Evolutionary conservation across 2,113 vertebrate genomes (phyloP).

Genomic region (Rhodinocichla rosea): DNA sequence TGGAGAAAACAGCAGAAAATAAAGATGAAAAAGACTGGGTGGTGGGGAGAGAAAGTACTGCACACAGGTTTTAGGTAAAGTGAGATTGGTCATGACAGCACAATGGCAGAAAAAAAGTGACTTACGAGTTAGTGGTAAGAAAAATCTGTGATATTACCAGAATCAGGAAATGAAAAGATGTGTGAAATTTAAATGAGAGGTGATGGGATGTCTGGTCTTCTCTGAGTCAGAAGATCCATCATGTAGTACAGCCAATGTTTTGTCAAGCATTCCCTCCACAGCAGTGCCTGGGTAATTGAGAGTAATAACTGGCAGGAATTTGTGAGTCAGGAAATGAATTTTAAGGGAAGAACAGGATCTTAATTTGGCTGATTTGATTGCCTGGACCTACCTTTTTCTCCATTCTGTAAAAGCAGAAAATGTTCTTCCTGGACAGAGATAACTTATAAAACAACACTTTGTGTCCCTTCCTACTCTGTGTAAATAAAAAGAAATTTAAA

Average conservation of each 20-base stretch:
- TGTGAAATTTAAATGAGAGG: neutral
- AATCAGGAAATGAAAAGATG: neutral
- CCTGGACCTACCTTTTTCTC: neutral
- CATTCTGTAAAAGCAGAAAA: neutral
- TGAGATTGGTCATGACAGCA: neutral
- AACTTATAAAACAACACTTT: neutral
- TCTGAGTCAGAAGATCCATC: neutral
- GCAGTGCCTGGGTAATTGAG: neutral
- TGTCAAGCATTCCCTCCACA: neutral
- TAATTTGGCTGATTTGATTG: neutral
- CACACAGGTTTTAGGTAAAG: neutral
- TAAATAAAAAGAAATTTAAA: neutral
- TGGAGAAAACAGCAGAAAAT: neutral
- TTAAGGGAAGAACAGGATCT: neutral
- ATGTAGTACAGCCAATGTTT: neutral
- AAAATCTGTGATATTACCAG: neutral
- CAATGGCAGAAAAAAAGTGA: neutral
- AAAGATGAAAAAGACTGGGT: neutral
- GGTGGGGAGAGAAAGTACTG: neutral
- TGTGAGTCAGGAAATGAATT: neutral
- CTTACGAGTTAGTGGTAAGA: neutral
- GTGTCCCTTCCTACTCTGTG: neutral
- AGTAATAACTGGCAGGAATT: neutral
- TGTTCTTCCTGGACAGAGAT: neutral
- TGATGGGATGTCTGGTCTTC: neutral